phyloP scores from a whole-genome alignment of 2,888 invertebrate species.

The Anoncus sp. region DNA sequence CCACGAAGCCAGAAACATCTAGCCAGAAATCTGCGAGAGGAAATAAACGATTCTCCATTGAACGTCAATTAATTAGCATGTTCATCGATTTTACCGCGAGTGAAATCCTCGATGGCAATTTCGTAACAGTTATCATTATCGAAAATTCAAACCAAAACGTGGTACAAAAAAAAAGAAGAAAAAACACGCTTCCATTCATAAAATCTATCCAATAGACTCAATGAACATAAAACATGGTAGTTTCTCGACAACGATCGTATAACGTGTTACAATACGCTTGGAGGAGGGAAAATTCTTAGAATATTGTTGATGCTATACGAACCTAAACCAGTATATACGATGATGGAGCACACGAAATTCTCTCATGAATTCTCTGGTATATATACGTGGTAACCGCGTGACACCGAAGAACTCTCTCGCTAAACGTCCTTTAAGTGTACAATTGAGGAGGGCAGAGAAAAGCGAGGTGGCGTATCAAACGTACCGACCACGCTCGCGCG shows the following conservation, averaged over 20 bases:
- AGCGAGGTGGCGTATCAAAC: conserved; percentile 71
- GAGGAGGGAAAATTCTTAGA: conserved; percentile 28
- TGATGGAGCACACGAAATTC: conserved; percentile 49
- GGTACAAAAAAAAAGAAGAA: neutral
- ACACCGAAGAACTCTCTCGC: conserved; percentile 59
- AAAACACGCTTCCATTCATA: conserved; percentile 26
- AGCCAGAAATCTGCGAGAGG: neutral
- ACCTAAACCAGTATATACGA: conserved; percentile 44
- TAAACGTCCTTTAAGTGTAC: conserved; percentile 73
- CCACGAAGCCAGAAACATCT: no score
- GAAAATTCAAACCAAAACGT: neutral
- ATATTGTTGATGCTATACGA: neutral
- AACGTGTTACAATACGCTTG: conserved; percentile 25
- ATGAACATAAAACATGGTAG: conserved; percentile 8
- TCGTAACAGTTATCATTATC: conserved; percentile 3
- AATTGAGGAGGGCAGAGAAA: conserved; percentile 49
- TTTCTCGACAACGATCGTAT: conserved; percentile 19
- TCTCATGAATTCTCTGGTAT: conserved; percentile 37
- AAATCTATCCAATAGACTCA: conserved; percentile 26
- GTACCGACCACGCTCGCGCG: conserved; percentile 67
- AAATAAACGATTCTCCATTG: neutral
- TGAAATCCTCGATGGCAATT: neutral
- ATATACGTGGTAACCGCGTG: conserved; percentile 53
- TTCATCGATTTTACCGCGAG: no score
- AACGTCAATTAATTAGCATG: neutral